Evolutionary conservation across 2,113 vertebrate genomes (phyloP).

Genomic region (Eurypyga helias): DNA sequence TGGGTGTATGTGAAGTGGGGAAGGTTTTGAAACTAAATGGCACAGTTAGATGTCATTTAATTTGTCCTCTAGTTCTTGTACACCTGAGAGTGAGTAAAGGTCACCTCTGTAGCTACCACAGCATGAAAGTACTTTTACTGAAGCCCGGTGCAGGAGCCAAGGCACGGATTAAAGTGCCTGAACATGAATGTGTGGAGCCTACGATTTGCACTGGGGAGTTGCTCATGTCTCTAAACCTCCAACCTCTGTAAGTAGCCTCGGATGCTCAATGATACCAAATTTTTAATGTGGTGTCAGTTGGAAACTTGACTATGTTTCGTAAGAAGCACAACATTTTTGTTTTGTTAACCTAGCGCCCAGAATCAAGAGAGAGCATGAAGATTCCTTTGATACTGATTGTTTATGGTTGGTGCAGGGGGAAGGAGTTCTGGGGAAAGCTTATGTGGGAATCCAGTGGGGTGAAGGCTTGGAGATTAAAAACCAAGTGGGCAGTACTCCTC

Average conservation of each 20-base stretch:
- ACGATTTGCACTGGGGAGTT: neutral
- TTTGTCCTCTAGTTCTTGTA: neutral
- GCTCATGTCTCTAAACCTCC: neutral
- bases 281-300: neutral
- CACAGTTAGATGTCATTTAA: neutral
- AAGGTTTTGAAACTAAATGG: neutral
- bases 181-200: neutral
- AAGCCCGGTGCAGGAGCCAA: neutral
- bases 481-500: neutral
- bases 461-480: neutral
- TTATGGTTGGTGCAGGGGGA: neutral
- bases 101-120: conserved; percentile 21
- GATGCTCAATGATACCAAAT: neutral
- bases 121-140: neutral
- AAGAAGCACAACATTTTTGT: neutral
- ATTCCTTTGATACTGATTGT: neutral
- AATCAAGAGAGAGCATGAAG: neutral
- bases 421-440: neutral
- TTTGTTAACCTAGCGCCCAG: neutral
- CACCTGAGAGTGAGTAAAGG: conserved; percentile 12
- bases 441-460: neutral
- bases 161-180: neutral
- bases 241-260: neutral
- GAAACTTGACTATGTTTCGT: neutral
- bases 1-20: accelerated